Evolutionary conservation across 2,113 vertebrate species (phyloP), one percentile per base, ranked within the genome.

Genomic region (Gymnarchus niloticus): DNA sequence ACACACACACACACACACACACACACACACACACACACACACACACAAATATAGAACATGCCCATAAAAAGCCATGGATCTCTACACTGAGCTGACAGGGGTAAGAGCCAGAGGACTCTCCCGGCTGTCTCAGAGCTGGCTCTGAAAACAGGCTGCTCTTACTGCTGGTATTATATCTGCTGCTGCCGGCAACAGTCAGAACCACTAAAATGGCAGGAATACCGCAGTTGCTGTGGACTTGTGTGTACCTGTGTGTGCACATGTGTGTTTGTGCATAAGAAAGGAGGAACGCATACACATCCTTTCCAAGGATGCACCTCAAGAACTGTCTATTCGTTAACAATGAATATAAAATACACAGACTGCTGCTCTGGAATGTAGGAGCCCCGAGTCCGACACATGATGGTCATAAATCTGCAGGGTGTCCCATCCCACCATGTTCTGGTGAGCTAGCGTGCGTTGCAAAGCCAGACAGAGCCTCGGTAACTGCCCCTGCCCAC

Each of bases 21-120:
- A 93, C 91, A 87, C 90, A 87, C 87, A 91, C 91, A 89, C 91
- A 93, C 93, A n/a, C n/a, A 91, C 89, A 88, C 92, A 93, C 93
- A 89, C 91, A 89, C 90, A 96, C 94, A 97, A 98, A 98, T 97
- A 98, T 98, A 99, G 98, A 99, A 98, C 98, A 99, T 99, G 97
- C 95, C 98, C 98, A 97, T 99, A 99, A 98, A 99, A 98, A 98
- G 98, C 94, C 96, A 97, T 89, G 91, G 92, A 96, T 92, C 92
- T 93, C 93, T 94, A 95, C 93, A 94, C 91, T 90, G 85, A 89
- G 85, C 86, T 14, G 46, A 85, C 87, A 77, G 59, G 92, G 91
- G 17, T 49, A 51, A 61, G 44, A 54, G 80, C 28, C 28, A 37
- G 33, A 14, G 33, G 28, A 19, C 28, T 28, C 69, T 76, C 12